phyloP scores from a whole-genome alignment of 2,888 invertebrate species.

The Drosophila affinis region DNA sequence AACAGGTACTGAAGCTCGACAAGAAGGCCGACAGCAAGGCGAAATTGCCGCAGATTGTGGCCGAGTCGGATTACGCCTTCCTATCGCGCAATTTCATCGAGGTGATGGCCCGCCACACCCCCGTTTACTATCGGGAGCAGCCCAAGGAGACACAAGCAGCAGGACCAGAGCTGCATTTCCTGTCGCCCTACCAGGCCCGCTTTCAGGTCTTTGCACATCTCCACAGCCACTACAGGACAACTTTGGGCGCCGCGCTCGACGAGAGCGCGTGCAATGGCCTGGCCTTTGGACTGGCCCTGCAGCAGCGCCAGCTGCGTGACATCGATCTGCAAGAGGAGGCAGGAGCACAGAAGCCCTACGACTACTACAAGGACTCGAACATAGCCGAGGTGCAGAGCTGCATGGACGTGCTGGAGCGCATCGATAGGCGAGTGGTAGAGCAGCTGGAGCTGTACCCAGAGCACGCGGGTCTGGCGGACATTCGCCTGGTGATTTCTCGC shows the following conservation, averaged over 20 bases:
- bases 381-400: conserved; percentile 90
- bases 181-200: conserved; percentile 75
- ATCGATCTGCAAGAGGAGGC: conserved; percentile 48
- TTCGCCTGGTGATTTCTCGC: conserved; percentile 85
- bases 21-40: conserved; percentile 70
- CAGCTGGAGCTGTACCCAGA: conserved; percentile 93
- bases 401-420: conserved; percentile 87
- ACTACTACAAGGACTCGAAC: conserved; percentile 94
- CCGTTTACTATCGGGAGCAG: conserved; percentile 68
- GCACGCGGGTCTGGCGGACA: conserved; percentile 93
- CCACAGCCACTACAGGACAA: conserved; percentile 74
- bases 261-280: conserved; percentile 77
- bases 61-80: conserved; percentile 78
- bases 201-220: conserved; percentile 80
- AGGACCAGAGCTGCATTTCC: conserved; percentile 53
- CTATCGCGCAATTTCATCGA: conserved; percentile 79
- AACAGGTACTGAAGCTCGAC: conserved; percentile 83
- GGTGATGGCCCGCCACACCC: conserved; percentile 76
- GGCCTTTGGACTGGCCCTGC: conserved; percentile 77
- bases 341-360: conserved; percentile 79
- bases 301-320: conserved; percentile 77
- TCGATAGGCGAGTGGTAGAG: conserved; percentile 86
- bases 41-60: conserved; percentile 69
- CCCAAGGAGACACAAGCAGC: conserved; percentile 8
- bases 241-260: conserved; percentile 77